Percentiles rank a stretch among this genome's conserved stretches.
Evolutionary conservation across 1,140 invertebrate genomes (phyloP).

Genomic region (Lasaia peninsularis): DNA sequence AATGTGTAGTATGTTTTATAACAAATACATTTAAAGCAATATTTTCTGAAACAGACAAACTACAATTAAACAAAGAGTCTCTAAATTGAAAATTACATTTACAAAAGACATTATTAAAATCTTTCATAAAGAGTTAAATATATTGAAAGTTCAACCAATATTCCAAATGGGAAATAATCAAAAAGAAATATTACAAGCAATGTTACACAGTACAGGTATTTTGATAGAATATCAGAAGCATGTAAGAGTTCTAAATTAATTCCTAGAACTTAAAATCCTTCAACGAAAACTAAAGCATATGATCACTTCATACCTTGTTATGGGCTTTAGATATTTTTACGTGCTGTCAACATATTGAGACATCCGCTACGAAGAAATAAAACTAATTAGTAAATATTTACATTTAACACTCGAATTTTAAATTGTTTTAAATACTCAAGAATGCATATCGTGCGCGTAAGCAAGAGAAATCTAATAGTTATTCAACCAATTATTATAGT

Average conservation of each 20-base stretch:
- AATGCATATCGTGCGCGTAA: constrained; percentile 40
- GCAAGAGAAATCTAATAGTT: constrained; percentile 46
- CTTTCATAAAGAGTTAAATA: too few species aligned
- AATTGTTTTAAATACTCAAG: constrained; percentile 23
- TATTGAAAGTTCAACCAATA: too few species aligned
- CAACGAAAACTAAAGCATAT: neutral
- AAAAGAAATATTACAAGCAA: too few species aligned
- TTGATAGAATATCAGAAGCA: neutral
- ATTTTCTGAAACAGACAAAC: neutral
- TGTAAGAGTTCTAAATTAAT: neutral
- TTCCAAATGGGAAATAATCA: too few species aligned
- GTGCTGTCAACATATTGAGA: neutral
- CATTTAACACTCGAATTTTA: neutral
- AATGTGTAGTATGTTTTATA: neutral
- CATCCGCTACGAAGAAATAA: neutral
- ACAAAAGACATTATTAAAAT: too few species aligned
- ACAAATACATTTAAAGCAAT: constrained; percentile 3
- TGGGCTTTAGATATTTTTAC: neutral
- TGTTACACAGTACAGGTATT: too few species aligned
- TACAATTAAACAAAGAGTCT: neutral
- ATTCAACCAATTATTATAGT: neutral
- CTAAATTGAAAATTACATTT: too few species aligned
- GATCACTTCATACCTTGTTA: neutral
- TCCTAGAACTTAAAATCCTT: neutral
- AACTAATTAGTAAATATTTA: constrained; percentile 13